Base-by-base conservation (phyloP, 2,797 vertebrate genomes). In the Taeniopygia guttata region DNA sequence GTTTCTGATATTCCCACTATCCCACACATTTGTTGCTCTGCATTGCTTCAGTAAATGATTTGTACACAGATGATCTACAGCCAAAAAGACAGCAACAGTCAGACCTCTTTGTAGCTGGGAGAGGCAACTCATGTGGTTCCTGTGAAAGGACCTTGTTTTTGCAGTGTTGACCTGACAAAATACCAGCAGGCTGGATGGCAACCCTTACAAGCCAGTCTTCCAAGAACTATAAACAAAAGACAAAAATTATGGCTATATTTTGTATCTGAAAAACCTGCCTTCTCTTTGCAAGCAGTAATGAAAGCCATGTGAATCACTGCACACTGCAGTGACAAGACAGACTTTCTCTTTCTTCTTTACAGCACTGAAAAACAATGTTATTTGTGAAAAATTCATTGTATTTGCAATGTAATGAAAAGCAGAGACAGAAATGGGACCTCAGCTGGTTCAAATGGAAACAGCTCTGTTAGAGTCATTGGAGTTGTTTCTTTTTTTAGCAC, bases 151-250 rank as follows among this genome's bases (percentile, higher is more conserved):
- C 95, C 46, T 96, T 93, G 23, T 19, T 88, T 87, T 90, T 91
- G 92, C 98, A 99, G 48, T 4, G 76, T 34, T 97, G 66, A 14
- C 97, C 95, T 19, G 88, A 95, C 64, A 70, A 84, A 9, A 83
- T 91, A 69, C 91, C 90, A 43, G 90, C 42, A 3, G 96, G 75
- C 10, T 97, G 93, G 67, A 99, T 48, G 49, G 90, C 87, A 58
- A 98, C 55, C 40, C 87, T 97, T 80, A 98, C 98, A 64, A 94
- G 79, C 98, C 98, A 99, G 93, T 99, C 98, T 96, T 97, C 98
- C 26, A 97, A 83, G 51, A 96, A 86, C 99, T 99, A 95, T 21
- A 97, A 60, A 94, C 54, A 59, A 74, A 84, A n/a, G 59, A 81
- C 52, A 84, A 85, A 91, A 89, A 62, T 77, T 38, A 63, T 7